Conservation (phyloP, 1,140 invertebrate species). For the Drosophila tristis region DNA sequence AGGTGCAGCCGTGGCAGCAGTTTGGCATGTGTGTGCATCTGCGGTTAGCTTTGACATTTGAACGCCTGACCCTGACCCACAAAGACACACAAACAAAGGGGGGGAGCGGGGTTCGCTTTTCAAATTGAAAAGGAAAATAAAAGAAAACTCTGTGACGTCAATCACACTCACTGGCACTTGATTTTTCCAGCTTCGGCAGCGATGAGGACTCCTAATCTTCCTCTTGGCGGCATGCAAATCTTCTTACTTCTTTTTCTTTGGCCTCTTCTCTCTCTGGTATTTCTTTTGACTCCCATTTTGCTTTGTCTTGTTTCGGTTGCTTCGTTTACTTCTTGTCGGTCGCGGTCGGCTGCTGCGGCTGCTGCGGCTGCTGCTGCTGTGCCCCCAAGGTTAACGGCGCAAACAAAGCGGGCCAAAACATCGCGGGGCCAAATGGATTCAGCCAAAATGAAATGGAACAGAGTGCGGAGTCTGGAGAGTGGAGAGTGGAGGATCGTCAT, state of each 20-base stretch:
- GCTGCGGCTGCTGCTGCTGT: slow-evolving; percentile 55
- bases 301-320: slow-evolving; percentile 2
- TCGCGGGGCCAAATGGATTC: slow-evolving; percentile 52
- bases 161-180: slow-evolving; percentile 71
- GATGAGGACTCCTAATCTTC: not conserved
- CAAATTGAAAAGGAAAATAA: slow-evolving; percentile 51
- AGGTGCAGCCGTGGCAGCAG: not conserved
- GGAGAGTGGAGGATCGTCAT: slow-evolving; percentile 23
- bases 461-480: slow-evolving; percentile 1
- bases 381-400: slow-evolving; percentile 78
- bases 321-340: slow-evolving; percentile 49
- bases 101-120: not conserved
- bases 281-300: slow-evolving; percentile 23
- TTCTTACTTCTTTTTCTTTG: slow-evolving; percentile 8
- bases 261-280: slow-evolving; percentile 28
- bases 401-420: slow-evolving; percentile 69
- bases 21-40: slow-evolving; percentile 41
- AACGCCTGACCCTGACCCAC: slow-evolving; percentile 76
- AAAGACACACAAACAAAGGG: slow-evolving; percentile 22
- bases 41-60: slow-evolving; percentile 69
- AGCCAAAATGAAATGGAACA: slow-evolving; percentile 68
- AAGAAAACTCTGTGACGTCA: slow-evolving; percentile 40
- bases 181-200: not conserved
- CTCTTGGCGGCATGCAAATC: slow-evolving; percentile 61
- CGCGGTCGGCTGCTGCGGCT: slow-evolving; percentile 48